Base-by-base conservation (phyloP, 2,888 invertebrate species). In the Marronus borbonicus region DNA sequence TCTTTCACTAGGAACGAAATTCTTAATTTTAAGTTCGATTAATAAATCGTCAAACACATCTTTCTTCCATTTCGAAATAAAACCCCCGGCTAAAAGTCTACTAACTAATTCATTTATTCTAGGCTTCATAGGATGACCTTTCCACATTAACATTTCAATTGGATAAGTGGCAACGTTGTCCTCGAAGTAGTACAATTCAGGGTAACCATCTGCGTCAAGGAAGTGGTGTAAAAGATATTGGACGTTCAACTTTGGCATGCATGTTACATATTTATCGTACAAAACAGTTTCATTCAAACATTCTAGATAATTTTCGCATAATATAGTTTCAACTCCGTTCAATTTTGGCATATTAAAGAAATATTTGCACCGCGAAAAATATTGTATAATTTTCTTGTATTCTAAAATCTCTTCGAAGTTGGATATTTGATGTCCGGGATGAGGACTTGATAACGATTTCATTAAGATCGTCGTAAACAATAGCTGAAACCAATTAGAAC, bases 121-220 rank as follows among this genome's bases (percentile, higher is more conserved):
- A 2, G 81, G 76, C 20, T 81, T 83, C 12, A 87, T 81, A 36
- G 85, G 86, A 81, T 87, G 87, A 3, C 87, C 87, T 81, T 86
- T 86, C 5, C 83, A 81, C 82, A 86, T 83, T n/a, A 86, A 77
- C 81, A 88, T 85, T 81, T 86, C 86, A 4, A 87, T 79, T 0
- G 86, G 86, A 81, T 84, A 86, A 14, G 83, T 84, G 3, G 85
- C 84, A 0, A 87, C 83, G 24, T 84, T 83, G 2, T 84, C 79
- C 44, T 83, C 81, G 62, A 86, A 82, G 68, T 84, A 84, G 69
- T 84, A 83, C 24, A 86, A 80, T 36, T 83, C 72, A 0, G 83
- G 82, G 4, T 76, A 80, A 20, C 83, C 83, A 31, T 82, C 82
- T 24, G 79, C 44, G 55, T 84, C 81, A n/a, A 84, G 79, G 52